phyloP scores from a whole-genome alignment of 2,113 vertebrate species.

The Chionodraco myersi region DNA sequence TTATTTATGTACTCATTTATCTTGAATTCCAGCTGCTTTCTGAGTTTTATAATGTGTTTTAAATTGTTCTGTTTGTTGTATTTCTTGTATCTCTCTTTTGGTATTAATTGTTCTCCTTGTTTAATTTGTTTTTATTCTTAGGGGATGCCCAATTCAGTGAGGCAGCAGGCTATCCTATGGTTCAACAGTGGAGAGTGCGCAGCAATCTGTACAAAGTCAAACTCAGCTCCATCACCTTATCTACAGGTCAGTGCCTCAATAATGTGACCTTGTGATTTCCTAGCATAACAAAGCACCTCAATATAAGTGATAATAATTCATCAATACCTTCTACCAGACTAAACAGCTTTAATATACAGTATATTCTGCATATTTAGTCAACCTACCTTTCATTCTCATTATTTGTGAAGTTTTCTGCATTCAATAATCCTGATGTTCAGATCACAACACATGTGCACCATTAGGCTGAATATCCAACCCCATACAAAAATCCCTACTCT shows the following conservation, averaged over 20 bases:
- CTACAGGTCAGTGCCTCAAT: conserved; percentile 86
- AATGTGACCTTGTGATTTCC: neutral
- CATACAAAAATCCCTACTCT: neutral
- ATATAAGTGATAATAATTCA: too few species aligned
- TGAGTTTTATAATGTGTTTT: conserved; percentile 10
- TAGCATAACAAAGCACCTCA: neutral
- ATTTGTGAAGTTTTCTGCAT: neutral
- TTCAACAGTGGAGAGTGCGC: conserved; percentile 95
- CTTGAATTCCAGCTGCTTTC: conserved; percentile 17
- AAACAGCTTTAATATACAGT: neutral
- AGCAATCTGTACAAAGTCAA: conserved; percentile 98
- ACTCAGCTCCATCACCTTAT: conserved; percentile 95
- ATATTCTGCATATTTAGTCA: neutral
- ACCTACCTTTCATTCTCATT: neutral
- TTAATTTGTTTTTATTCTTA: conserved; percentile 62
- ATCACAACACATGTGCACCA: neutral
- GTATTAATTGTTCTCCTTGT: neutral
- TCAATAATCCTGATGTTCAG: neutral
- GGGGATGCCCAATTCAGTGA: conserved; percentile 94
- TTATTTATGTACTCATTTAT: conserved; percentile 45
- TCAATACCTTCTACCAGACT: neutral
- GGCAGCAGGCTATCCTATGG: conserved; percentile 96
- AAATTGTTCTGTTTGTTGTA: neutral
- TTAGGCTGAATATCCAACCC: neutral
- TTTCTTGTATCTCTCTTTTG: neutral